These are phyloP conservation scores for Nothocercus nigrocapillus DNA, from an alignment of 2,113 vertebrate genomes.

Conservation along the genomic window DNA sequence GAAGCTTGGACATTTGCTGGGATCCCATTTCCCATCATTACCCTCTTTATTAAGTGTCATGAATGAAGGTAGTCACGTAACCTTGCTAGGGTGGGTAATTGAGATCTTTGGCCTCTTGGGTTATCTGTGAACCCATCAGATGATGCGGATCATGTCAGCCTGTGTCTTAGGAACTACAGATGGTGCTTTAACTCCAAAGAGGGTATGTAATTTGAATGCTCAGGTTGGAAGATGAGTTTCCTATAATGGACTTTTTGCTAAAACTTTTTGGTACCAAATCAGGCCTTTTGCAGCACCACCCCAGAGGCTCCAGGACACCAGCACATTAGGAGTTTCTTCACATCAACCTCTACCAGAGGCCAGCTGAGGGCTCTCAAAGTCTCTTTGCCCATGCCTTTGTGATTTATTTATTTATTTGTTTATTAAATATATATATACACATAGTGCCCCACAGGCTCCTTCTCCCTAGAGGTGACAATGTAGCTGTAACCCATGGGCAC, in stretches of 20 bases:
- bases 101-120: neutral
- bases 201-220: neutral
- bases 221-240: neutral
- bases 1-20: neutral
- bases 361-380: neutral
- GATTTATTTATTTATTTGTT: neutral
- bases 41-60: neutral
- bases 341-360: neutral
- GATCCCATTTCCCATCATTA: neutral
- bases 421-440: neutral
- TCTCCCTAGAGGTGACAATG: neutral
- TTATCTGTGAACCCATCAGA: neutral
- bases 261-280: neutral
- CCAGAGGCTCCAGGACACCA: neutral
- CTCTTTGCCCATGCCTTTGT: neutral
- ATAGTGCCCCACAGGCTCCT: neutral
- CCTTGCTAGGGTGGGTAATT: neutral
- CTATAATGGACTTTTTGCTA: neutral
- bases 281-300: neutral
- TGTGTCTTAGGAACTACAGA: fast-evolving
- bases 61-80: neutral
- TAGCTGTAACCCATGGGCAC: fast-evolving
- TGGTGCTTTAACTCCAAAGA: neutral
- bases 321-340: neutral
- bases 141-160: neutral